A percentile compares a stretch with the other conserved stretches of the same genome.
These are phyloP conservation scores for Anguilla obscura DNA, from an alignment of 2,797 vertebrate species.

Conservation along the genomic window DNA sequence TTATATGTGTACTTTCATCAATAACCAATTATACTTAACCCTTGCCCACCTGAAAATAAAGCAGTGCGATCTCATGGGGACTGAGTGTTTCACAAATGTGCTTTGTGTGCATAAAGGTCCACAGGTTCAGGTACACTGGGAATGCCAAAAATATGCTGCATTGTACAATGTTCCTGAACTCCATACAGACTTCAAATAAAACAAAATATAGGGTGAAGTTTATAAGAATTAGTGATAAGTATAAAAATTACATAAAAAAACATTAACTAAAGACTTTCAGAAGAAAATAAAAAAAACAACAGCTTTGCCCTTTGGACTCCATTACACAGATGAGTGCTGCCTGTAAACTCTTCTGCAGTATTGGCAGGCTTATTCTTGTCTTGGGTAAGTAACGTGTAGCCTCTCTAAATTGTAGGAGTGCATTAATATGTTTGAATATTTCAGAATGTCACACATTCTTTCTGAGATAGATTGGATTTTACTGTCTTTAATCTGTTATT, in stretches of 20 bases:
- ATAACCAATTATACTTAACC: too few species aligned
- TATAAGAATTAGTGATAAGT: not conserved
- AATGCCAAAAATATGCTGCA: not conserved
- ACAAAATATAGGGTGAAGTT: not conserved
- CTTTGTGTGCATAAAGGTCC: not conserved
- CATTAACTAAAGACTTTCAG: not conserved
- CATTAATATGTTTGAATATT: not conserved
- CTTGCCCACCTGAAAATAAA: too few species aligned
- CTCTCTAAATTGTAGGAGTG: not conserved
- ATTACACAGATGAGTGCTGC: not conserved
- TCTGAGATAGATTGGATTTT: not conserved
- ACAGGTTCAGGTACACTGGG: not conserved
- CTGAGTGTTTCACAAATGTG: not conserved
- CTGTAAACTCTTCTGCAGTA: not conserved
- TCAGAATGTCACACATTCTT: not conserved
- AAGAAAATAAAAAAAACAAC: not conserved
- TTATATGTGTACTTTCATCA: too few species aligned
- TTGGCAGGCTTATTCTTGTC: not conserved
- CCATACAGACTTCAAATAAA: not conserved
- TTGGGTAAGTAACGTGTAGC: not conserved
- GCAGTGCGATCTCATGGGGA: not conserved
- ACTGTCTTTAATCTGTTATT: not conserved
- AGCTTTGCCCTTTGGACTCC: not conserved
- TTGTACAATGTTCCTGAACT: not conserved
- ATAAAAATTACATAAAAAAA: not conserved